These are phyloP conservation scores for Drosophila guanche DNA, from an alignment of 1,140 invertebrate species.

Conservation along the genomic window DNA sequence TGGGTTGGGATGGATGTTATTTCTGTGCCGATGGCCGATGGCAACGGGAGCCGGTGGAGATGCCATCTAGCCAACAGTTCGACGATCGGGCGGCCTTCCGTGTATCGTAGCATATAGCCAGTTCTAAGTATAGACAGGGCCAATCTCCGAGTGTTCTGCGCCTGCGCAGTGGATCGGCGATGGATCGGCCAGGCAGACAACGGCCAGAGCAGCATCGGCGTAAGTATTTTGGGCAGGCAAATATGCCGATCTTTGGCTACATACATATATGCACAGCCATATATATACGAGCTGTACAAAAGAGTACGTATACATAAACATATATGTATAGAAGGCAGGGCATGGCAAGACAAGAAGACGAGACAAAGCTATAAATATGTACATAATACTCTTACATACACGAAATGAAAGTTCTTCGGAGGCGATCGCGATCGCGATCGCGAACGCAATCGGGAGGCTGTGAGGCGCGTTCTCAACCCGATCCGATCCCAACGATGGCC, in stretches of 20 bases:
- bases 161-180: conserved; percentile 53
- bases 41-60: conserved; percentile 39
- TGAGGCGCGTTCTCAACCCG: conserved; percentile 28
- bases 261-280: conserved; percentile 52
- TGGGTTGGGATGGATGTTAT: conserved; percentile 46
- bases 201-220: conserved; percentile 3
- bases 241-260: too few species aligned
- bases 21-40: conserved; percentile 60
- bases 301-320: conserved; percentile 7
- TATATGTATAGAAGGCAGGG: conserved; percentile 21
- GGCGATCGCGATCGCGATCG: not conserved
- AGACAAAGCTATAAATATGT: conserved; percentile 81
- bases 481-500: conserved; percentile 19
- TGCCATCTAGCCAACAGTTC: conserved; percentile 59
- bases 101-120: conserved; percentile 50
- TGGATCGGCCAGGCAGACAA: conserved; percentile 38
- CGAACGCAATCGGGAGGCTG: not conserved
- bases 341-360: conserved; percentile 70
- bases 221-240: conserved; percentile 47
- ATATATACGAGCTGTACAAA: conserved; percentile 32
- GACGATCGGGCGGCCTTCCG: conserved; percentile 74
- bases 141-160: conserved; percentile 39
- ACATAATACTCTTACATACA: conserved; percentile 29
- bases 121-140: conserved; percentile 66
- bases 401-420: conserved; percentile 67